A percentile compares a stretch with the other conserved stretches of the same genome.
Evolutionary conservation across 2,888 invertebrate genomes (phyloP).

Genomic region (Cinara cedri): DNA sequence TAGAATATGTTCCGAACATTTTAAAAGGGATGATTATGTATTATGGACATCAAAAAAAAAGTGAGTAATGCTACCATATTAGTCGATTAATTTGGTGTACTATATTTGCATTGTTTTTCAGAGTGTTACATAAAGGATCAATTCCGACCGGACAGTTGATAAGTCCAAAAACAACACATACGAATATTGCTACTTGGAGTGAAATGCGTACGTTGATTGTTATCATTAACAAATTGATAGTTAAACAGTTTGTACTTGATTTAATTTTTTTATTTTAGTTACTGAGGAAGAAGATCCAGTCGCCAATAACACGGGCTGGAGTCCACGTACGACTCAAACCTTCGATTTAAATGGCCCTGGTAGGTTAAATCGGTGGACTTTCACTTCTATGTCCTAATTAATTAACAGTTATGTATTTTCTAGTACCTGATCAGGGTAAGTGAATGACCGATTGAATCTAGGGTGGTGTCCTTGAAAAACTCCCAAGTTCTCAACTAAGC

Average conservation of each 20-base stretch:
- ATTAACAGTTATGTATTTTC: slow-evolving; percentile 52
- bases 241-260: not conserved
- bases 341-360: slow-evolving; percentile 50
- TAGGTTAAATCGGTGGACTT: not conserved
- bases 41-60: slow-evolving; percentile 53
- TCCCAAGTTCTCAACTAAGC: slow-evolving; percentile 53
- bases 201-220: slow-evolving; percentile 37
- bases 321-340: slow-evolving; percentile 42
- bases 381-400: slow-evolving; percentile 31
- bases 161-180: slow-evolving; percentile 38
- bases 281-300: slow-evolving; percentile 43
- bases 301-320: slow-evolving; percentile 38
- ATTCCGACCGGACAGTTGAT: slow-evolving; percentile 43
- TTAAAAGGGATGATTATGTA: slow-evolving; percentile 47
- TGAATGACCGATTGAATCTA: slow-evolving; percentile 27
- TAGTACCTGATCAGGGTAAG: slow-evolving; percentile 55
- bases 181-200: slow-evolving; percentile 40
- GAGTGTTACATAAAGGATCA: slow-evolving; percentile 52
- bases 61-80: not conserved
- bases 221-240: not conserved
- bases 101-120: not conserved
- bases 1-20: slow-evolving; percentile 53
- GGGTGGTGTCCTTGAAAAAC: slow-evolving; percentile 44
- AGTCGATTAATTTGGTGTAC: not conserved
- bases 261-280: slow-evolving; percentile 16